Conservation (phyloP, 2,797 vertebrate genomes). For the Myotis myotis region DNA sequence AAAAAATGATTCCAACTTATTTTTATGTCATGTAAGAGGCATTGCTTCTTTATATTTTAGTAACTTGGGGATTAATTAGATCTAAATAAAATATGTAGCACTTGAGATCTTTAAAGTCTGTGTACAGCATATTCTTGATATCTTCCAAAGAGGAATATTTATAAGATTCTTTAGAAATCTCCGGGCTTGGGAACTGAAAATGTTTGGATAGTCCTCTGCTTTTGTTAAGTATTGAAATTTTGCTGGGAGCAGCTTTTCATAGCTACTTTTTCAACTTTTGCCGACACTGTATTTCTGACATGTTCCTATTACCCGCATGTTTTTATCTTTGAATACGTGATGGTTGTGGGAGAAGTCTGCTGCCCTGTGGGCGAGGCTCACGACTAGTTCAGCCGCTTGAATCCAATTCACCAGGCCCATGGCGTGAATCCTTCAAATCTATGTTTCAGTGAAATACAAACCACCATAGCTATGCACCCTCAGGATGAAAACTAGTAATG, state of each 20-base stretch:
- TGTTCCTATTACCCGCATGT: not conserved
- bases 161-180: conserved; percentile 25
- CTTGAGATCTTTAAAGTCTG: not conserved
- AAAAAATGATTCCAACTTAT: not conserved
- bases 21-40: not conserved
- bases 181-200: not conserved
- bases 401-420: not conserved
- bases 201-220: not conserved
- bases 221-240: not conserved
- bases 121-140: not conserved
- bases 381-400: not conserved
- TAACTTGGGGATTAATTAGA: not conserved
- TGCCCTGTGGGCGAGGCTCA: not conserved
- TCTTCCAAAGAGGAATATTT: conserved; percentile 1
- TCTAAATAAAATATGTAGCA: not conserved
- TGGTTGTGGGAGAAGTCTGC: not conserved
- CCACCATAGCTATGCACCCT: not conserved
- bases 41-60: not conserved
- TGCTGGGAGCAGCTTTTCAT: not conserved
- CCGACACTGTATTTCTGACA: not conserved
- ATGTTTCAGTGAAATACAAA: not conserved
- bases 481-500: not conserved
- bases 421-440: not conserved
- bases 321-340: not conserved
- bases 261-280: not conserved